A percentile compares a stretch with the other conserved stretches of the same genome.
These are phyloP conservation scores for Epinotia ramella DNA, from an alignment of 2,888 invertebrate species.

Conservation along the genomic window DNA sequence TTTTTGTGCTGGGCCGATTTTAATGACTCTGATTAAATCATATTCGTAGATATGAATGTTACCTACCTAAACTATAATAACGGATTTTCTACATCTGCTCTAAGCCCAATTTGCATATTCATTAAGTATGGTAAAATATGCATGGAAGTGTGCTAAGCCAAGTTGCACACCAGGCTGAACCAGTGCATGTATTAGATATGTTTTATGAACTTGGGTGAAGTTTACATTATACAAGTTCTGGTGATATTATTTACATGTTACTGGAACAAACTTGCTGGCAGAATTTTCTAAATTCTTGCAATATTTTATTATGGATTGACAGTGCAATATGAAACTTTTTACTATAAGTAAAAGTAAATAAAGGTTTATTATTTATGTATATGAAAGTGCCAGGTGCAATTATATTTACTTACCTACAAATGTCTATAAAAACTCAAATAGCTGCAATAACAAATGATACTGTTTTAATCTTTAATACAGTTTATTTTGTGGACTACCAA, in stretches of 20 bases:
- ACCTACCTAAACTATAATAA: constrained; percentile 38
- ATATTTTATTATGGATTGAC: constrained; percentile 68
- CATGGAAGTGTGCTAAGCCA: constrained; percentile 38
- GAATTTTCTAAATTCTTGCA: constrained; percentile 57
- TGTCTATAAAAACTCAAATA: constrained; percentile 49
- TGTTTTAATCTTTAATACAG: constrained; percentile 48
- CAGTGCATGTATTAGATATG: constrained; percentile 30
- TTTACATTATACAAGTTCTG: constrained; percentile 41
- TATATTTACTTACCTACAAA: constrained; percentile 52
- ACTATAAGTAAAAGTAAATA: constrained; percentile 77
- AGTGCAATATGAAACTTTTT: constrained; percentile 82
- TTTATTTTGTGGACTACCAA: constrained; percentile 67
- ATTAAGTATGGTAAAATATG: constrained; percentile 38
- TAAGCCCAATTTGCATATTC: constrained; percentile 36
- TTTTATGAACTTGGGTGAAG: constrained; percentile 31
- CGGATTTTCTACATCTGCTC: constrained; percentile 39
- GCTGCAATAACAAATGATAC: constrained; percentile 54
- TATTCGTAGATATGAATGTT: constrained; percentile 30
- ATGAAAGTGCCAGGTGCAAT: constrained; percentile 73
- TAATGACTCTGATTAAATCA: constrained; percentile 24
- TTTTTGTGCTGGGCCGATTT: constrained; percentile 27
- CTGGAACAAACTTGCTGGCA: constrained; percentile 47
- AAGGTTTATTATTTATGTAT: constrained; percentile 59
- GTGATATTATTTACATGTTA: constrained; percentile 40
- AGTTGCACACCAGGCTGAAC: constrained; percentile 36